A percentile compares a stretch with the other conserved stretches of the same genome.
These are phyloP conservation scores for Samia ricini DNA, from an alignment of 1,140 invertebrate species.

Conservation along the genomic window DNA sequence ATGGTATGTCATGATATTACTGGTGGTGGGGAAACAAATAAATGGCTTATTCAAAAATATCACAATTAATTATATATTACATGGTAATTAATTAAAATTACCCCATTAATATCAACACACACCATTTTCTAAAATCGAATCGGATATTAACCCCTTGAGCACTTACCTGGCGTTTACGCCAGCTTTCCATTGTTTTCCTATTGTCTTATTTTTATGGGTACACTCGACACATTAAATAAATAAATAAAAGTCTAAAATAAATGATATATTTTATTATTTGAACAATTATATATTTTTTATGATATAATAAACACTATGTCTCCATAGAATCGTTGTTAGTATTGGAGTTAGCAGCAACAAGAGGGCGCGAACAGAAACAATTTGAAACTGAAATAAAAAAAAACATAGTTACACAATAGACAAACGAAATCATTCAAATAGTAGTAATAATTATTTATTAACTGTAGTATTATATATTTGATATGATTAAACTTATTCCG, in stretches of 20 bases:
- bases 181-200: too few species aligned
- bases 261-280: background rate
- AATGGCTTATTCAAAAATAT: background rate
- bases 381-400: slow-evolving; percentile 53
- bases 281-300: slow-evolving; percentile 1
- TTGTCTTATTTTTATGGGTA: too few species aligned
- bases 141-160: too few species aligned
- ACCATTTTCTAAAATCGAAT: too few species aligned
- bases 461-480: too few species aligned
- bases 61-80: too few species aligned
- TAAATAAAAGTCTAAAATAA: background rate
- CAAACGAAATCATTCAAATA: too few species aligned
- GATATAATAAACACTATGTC: slow-evolving; percentile 27
- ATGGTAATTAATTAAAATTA: slow-evolving; percentile 15
- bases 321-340: slow-evolving; percentile 46
- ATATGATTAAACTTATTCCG: too few species aligned
- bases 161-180: too few species aligned
- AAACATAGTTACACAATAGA: slow-evolving; percentile 2
- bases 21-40: slow-evolving; percentile 13
- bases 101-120: slow-evolving; percentile 21
- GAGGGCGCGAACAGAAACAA: slow-evolving; percentile 50
- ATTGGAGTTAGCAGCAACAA: slow-evolving; percentile 24
- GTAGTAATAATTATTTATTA: too few species aligned
- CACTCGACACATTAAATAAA: too few species aligned
- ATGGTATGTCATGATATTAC: slow-evolving; percentile 22